phyloP scores from a whole-genome alignment of 2,888 invertebrate genomes.

The Steinernema hermaphroditum region DNA sequence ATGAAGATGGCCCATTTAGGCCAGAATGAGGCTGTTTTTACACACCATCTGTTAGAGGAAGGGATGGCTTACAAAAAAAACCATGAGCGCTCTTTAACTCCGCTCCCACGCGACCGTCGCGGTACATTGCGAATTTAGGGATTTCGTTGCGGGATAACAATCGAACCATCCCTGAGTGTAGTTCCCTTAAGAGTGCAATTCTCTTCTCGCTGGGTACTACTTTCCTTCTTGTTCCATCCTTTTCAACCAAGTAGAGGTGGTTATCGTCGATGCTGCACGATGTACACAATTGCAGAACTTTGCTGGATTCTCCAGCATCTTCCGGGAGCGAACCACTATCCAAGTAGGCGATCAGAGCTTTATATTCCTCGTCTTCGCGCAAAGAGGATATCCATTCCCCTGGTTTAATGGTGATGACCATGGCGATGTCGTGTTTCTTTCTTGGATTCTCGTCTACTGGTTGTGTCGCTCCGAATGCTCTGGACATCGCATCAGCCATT shows the following conservation, averaged over 20 bases:
- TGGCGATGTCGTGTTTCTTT: not conserved
- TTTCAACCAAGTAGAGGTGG: not conserved
- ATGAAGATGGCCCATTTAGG: no score
- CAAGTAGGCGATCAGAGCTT: not conserved
- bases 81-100: no score
- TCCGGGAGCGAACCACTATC: not conserved
- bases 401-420: not conserved
- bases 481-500: conserved; percentile 4
- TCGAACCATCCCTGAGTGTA: no score
- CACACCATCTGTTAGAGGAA: no score
- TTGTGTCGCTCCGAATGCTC: not conserved
- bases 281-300: no score
- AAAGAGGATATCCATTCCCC: not conserved
- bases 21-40: no score
- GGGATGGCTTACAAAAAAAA: no score
- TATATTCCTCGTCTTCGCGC: not conserved
- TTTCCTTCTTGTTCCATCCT: not conserved
- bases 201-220: not conserved
- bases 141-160: no score
- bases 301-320: not conserved
- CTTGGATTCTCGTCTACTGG: no score
- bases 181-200: no score
- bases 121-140: no score
- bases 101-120: no score
- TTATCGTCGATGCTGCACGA: not conserved